phyloP scores from a whole-genome alignment of 2,888 invertebrate species.

The Eristalis intricaria region DNA sequence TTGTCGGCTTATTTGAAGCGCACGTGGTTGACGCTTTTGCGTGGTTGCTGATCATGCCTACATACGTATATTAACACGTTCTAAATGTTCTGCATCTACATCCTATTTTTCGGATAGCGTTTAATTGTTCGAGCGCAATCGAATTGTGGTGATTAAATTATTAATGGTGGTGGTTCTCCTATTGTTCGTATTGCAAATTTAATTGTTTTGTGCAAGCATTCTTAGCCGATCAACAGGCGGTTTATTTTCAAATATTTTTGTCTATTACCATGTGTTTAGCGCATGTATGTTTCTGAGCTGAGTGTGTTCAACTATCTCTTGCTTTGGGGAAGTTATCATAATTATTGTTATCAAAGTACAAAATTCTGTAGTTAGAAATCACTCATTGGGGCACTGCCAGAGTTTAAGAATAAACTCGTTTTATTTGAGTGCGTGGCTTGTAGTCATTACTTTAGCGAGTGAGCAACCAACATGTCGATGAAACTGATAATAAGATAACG shows the following conservation, averaged over 20 bases:
- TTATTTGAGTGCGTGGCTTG: not conserved
- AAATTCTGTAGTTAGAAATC: not conserved
- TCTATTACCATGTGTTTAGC: not conserved
- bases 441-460: not conserved
- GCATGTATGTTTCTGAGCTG: not conserved
- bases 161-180: not conserved
- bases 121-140: too few relatives aligned
- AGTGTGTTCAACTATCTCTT: not conserved
- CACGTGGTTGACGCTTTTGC: slow-evolving; percentile 28
- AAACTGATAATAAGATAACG: not conserved
- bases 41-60: not conserved
- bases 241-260: not conserved
- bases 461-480: not conserved
- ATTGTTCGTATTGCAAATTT: not conserved
- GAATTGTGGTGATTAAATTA: not conserved
- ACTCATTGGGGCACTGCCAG: not conserved
- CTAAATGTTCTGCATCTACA: not conserved
- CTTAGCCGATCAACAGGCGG: not conserved
- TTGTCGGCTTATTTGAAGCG: slow-evolving; percentile 6
- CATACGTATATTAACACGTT: not conserved
- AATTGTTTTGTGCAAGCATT: not conserved
- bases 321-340: not conserved
- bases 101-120: not conserved
- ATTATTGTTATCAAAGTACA: not conserved
- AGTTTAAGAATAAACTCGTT: not conserved